These are phyloP conservation scores for Halichoeres trimaculatus DNA, from an alignment of 2,113 vertebrate genomes.

Conservation along the genomic window DNA sequence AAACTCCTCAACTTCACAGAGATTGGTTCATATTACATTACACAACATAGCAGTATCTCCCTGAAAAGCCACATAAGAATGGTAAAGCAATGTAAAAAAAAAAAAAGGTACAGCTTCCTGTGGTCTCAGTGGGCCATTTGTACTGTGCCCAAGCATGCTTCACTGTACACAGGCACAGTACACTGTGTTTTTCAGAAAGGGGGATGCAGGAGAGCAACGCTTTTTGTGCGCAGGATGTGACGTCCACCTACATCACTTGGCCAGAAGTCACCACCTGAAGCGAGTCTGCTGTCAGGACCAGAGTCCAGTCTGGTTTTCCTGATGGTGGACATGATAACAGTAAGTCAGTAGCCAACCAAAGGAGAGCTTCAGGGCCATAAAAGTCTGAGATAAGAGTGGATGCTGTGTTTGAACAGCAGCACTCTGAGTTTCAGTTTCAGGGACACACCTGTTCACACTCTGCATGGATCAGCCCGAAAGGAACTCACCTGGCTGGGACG, in stretches of 20 bases:
- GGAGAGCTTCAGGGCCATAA: conserved; percentile 55
- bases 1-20: no score
- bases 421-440: conserved; percentile 46
- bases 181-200: no score
- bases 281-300: conserved; percentile 33
- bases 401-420: conserved; percentile 35
- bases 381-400: conserved; percentile 56
- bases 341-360: conserved; percentile 56
- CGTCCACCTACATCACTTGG: not conserved
- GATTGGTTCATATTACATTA: no score
- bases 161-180: no score
- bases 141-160: no score
- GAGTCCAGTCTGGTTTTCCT: conserved; percentile 61
- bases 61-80: no score
- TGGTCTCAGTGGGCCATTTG: no score
- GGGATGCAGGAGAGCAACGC: no score
- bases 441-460: not conserved
- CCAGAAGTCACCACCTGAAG: conserved; percentile 13
- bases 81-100: no score
- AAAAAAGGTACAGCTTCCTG: no score
- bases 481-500: not conserved
- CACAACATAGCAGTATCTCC: no score
- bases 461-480: conserved; percentile 42
- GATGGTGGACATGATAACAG: conserved; percentile 40
- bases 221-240: not conserved